Conservation (phyloP, 2,113 vertebrate genomes). For the Sitta europaea region DNA sequence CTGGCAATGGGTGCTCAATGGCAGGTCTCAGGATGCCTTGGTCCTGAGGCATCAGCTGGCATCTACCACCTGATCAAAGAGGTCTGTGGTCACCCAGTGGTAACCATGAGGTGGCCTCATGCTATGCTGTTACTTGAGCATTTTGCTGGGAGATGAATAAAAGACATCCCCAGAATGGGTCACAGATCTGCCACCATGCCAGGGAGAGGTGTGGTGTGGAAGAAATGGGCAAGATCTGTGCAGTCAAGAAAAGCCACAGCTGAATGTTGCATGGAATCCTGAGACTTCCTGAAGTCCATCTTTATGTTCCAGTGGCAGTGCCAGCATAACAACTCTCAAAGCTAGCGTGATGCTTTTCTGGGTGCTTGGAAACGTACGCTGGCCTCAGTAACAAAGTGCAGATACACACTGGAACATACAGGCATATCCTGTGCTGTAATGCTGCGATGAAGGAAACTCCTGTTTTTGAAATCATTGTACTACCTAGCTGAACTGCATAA, state of each 20-base stretch:
- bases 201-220: not conserved
- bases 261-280: not conserved
- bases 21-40: not conserved
- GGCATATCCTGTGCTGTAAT: not conserved
- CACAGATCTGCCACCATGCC: not conserved
- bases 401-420: not conserved
- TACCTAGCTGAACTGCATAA: not conserved
- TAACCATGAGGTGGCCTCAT: not conserved
- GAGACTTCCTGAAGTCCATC: not conserved
- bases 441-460: not conserved
- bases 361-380: not conserved
- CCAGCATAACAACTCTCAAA: not conserved
- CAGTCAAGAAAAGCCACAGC: not conserved
- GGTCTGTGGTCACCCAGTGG: not conserved
- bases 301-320: not conserved
- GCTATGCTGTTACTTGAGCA: not conserved
- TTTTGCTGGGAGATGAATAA: not conserved
- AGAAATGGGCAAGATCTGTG: not conserved
- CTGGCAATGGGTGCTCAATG: not conserved
- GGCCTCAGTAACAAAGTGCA: not conserved
- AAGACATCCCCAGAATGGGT: accelerated
- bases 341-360: not conserved
- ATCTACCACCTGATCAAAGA: not conserved
- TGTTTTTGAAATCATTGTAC: not conserved
- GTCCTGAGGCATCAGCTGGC: not conserved